Percentiles rank a stretch among this genome's conserved stretches.
Conservation (phyloP, 2,888 invertebrate genomes). For the Proisotoma minuta region DNA sequence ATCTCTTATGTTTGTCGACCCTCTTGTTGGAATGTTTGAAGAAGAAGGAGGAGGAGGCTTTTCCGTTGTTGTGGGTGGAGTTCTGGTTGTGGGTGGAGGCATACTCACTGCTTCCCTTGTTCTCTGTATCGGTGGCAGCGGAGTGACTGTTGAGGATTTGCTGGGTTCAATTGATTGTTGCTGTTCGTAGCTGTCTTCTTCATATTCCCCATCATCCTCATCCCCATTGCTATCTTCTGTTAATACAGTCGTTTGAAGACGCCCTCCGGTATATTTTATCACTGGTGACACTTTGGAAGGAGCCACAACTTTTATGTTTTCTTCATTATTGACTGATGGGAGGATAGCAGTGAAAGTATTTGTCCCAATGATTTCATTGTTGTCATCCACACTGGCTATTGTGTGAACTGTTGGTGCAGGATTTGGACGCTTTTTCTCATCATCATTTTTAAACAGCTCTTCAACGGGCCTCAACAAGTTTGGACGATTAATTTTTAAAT, state of each 20-base stretch:
- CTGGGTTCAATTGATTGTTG: no score
- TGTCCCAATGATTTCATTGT: conserved; percentile 48
- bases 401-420: conserved; percentile 47
- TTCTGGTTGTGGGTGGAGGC: conserved; percentile 8
- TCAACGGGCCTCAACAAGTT: conserved; percentile 45
- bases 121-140: conserved; percentile 3
- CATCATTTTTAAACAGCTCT: conserved; percentile 37
- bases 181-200: no score
- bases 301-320: conserved; percentile 11
- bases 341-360: conserved; percentile 47
- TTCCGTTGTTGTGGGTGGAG: neutral
- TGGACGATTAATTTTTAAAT: conserved; percentile 37
- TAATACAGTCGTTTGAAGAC: conserved; percentile 34
- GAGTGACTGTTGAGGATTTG: neutral
- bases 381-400: conserved; percentile 49
- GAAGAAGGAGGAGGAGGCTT: no score
- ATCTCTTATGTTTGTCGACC: no score
- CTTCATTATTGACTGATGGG: conserved; percentile 21
- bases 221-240: neutral
- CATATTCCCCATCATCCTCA: no score
- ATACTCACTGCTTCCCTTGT: conserved; percentile 7
- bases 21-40: no score
- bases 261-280: conserved; percentile 43
- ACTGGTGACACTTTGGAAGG: conserved; percentile 28
- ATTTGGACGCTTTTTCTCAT: conserved; percentile 29